Base-by-base conservation (phyloP, 2,888 invertebrate genomes). In the Cotesia congregata region DNA sequence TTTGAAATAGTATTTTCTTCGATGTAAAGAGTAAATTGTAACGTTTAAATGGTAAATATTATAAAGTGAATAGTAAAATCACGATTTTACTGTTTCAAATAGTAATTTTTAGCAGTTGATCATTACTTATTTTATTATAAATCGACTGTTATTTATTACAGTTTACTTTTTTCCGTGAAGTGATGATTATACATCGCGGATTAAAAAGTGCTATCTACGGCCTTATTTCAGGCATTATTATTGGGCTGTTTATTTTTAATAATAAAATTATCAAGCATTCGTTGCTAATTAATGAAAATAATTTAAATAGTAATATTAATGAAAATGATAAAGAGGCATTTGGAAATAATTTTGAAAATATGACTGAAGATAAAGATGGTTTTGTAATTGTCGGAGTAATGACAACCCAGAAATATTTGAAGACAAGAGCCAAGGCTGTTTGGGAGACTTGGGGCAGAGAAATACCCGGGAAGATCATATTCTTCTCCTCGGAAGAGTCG, bases 371-470 rank as follows among this genome's bases (percentile, higher is more conserved):
- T 15, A 12, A 41, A 20, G 50, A 67, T 20, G 0, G 64, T 17
- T 80, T 97, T 80, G 92, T 97, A 77, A 95, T 97, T 87, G 95
- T 98, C 79, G 99, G 98, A 72, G 97, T 99, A 7, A 98, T 99
- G 98, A 98, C 99, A 1, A 98, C 99, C 1, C 94, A 95, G 86
- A 96, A 95, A 88, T 99, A 97, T 89, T 92, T 99, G 79, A 93
- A 94, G 81, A 94, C 95, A 2, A 91, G 99, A 77, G 98, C 98
- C 9, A 93, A 94, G 83, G 96, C 98, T 5, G 98, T 98, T 1
- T 96, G 94, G 89, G 94, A 95, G 81, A 99, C 98, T 5, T 99
- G 99, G 99, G 98, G 96, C 59, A 93, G 93, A 85, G 93, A 94
- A 81, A 92, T 98, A 70, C 97, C 98, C 6, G 99, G 98, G 0